phyloP scores from a whole-genome alignment of 1,140 invertebrate species.

The Drosophila micromelanica region DNA sequence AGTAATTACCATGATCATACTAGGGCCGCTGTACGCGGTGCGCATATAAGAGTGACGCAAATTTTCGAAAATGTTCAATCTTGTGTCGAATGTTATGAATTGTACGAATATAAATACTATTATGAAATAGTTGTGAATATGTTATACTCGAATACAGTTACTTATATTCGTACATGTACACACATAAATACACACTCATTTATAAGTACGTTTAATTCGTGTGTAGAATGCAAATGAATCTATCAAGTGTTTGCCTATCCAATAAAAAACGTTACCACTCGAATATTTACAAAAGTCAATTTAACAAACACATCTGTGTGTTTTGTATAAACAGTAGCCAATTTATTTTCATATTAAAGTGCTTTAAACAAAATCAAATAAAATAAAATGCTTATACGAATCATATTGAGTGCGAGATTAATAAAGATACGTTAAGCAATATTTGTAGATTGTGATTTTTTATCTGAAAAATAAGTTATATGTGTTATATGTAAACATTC shows the following conservation, averaged over 20 bases:
- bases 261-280: not conserved
- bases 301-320: not conserved
- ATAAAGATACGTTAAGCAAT: too few species aligned
- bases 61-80: slow-evolving; percentile 10
- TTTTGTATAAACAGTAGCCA: not conserved
- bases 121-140: slow-evolving; percentile 5
- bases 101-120: not conserved
- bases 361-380: too few species aligned
- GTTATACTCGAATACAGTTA: slow-evolving; percentile 1
- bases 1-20: slow-evolving; percentile 36
- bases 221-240: slow-evolving; percentile 35
- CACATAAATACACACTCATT: slow-evolving; percentile 17
- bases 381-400: too few species aligned
- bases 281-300: not conserved
- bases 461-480: too few species aligned
- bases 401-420: too few species aligned
- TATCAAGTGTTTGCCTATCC: slow-evolving; percentile 30
- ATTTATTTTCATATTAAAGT: slow-evolving; percentile 5
- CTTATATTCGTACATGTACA: slow-evolving; percentile 13
- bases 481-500: too few species aligned
- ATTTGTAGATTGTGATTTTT: too few species aligned
- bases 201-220: slow-evolving; percentile 29
- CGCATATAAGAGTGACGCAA: slow-evolving; percentile 9
- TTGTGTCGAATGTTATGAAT: slow-evolving; percentile 1
- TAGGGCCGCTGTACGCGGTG: slow-evolving; percentile 4